Percentiles rank a stretch among this genome's conserved stretches.
These are phyloP conservation scores for Pandemis heparana DNA, from an alignment of 2,888 invertebrate genomes.

Conservation along the genomic window DNA sequence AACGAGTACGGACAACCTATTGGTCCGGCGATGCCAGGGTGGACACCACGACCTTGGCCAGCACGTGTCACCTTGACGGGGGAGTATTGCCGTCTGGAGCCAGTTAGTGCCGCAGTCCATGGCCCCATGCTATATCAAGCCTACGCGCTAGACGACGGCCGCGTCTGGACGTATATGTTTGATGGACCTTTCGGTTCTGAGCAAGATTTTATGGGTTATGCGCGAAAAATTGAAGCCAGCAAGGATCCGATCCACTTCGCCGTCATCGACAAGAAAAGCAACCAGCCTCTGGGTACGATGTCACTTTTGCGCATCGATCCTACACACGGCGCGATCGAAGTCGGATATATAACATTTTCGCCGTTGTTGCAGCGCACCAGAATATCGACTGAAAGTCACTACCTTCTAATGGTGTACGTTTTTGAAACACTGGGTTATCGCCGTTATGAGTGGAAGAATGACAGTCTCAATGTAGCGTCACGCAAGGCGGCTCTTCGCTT, in stretches of 20 bases:
- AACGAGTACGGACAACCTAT: conserved; percentile 6
- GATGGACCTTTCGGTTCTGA: not conserved
- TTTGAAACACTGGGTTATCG: conserved; percentile 10
- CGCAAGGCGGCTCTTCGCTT: not conserved
- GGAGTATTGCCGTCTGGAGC: conserved; percentile 1
- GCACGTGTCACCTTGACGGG: not conserved
- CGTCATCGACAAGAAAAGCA: not conserved
- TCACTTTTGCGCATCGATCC: not conserved
- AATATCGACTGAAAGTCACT: not conserved
- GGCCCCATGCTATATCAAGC: not conserved
- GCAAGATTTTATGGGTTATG: not conserved
- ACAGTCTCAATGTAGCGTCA: conserved; percentile 8
- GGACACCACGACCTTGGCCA: not conserved
- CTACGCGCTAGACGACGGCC: not conserved
- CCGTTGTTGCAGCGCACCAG: not conserved
- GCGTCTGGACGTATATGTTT: not conserved
- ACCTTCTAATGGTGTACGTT: not conserved
- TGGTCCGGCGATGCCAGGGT: not conserved
- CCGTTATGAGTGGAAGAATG: conserved; percentile 3
- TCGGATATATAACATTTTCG: not conserved
- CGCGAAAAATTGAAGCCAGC: not conserved
- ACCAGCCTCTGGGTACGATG: not conserved
- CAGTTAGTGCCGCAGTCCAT: not conserved
- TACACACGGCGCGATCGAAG: not conserved
- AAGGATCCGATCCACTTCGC: not conserved